Evolutionary conservation across 53 echinoderm and acorn worm genomes (phyloP).

Genomic region (Zoroaster sp.): DNA sequence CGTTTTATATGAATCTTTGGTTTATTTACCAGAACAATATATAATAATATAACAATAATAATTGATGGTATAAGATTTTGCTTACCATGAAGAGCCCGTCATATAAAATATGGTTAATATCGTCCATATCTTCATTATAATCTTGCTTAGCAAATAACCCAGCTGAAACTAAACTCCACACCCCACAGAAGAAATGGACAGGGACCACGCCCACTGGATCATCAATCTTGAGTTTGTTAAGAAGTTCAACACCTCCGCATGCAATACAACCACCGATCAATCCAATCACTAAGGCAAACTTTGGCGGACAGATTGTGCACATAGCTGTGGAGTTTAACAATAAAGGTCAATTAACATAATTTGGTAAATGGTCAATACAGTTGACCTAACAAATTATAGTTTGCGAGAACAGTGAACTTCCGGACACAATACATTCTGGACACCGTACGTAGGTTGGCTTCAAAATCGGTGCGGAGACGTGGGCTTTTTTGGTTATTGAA

Average conservation of each 20-base stretch:
- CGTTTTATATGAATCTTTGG: background rate
- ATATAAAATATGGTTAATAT: background rate
- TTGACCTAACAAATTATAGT: no score
- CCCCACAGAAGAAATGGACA: slow-evolving; percentile 75
- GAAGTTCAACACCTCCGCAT: slow-evolving; percentile 74
- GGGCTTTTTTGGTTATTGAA: no score
- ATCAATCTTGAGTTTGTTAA: slow-evolving; percentile 63
- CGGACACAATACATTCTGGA: no score
- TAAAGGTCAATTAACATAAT: no score
- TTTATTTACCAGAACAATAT: no score
- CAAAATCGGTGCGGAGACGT: no score
- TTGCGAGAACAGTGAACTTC: no score
- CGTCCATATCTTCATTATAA: background rate
- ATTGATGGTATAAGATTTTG: no score
- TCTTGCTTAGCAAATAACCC: slow-evolving; percentile 61
- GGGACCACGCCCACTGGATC: slow-evolving; percentile 82
- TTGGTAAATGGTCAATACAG: no score
- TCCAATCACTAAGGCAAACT: slow-evolving; percentile 62
- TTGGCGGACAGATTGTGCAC: slow-evolving; percentile 67
- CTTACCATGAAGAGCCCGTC: slow-evolving; percentile 72
- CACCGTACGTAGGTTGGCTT: no score
- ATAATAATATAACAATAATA: no score
- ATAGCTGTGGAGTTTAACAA: slow-evolving; percentile 61
- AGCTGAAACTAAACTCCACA: slow-evolving; percentile 71
- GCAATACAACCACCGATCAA: slow-evolving; percentile 67